Base-by-base conservation (phyloP, 2,797 vertebrate genomes). In the Sebastes taczanowskii region DNA sequence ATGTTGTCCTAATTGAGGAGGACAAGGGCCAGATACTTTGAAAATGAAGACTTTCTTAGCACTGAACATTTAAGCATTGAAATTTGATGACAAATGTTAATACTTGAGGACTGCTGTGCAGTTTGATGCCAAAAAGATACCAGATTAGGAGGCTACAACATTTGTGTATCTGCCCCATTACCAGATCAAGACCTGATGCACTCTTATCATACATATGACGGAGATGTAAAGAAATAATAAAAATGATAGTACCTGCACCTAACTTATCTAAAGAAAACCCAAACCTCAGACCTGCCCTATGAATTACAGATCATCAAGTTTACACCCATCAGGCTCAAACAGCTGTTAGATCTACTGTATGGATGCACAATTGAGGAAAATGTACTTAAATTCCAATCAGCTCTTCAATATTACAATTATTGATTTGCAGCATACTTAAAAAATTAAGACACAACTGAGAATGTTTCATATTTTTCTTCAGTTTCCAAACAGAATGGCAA, bases 401-500 rank as follows among this genome's bases (percentile, higher is more conserved):
- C 10, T 35, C 2, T 23, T 18, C 13, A 46, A 4, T 20, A 68
- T 52, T 32, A 61, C 22, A 70, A 55, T 53, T 23, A 64, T 3
- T 52, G 42, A 74, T 55, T 71, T 30, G 11, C 9, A 83, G 59
- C 38, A 59, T 29, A 65, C 10, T 67, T 59, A 25, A 22, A 14
- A 78, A 86, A 74, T 73, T 62, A 73, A 81, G 77, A 85, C 62
- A 85, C 65, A 76, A 76, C 6, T 65, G 10, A 78, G 70, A 58
- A 30, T 16, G 11, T 70, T 66, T 74, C 2, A 35, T 2, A 25
- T 23, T 34, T 35, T 29, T 63, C 52, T 56, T 58, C 38, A 42
- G 20, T 80, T 71, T 75, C 13, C 27, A 81, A 69, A 77, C 29
- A 66, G 18, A 78, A 58, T 3, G 6, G 10, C 11, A 38, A 61